Evolutionary conservation across 2,113 vertebrate genomes (phyloP).

Genomic region (Egretta garzetta): DNA sequence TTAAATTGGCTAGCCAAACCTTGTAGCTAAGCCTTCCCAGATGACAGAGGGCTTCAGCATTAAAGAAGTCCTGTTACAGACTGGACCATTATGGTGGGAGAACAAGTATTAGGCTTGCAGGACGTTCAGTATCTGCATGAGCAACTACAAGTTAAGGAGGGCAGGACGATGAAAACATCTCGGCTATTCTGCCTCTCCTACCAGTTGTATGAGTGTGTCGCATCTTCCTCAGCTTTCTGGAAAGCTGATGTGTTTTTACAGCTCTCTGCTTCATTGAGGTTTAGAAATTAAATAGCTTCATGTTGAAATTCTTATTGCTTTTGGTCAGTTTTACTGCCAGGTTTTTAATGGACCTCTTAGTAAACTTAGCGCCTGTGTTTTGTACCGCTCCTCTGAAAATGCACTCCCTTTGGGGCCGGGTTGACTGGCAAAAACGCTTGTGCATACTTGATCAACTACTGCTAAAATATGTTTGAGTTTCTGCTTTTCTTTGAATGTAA

Average conservation of each 20-base stretch:
- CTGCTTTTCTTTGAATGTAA: neutral
- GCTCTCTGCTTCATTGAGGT: neutral
- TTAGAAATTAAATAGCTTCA: neutral
- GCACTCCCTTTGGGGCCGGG: accelerated
- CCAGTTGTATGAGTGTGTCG: neutral
- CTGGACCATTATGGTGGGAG: neutral
- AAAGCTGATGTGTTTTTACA: neutral
- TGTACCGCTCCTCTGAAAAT: neutral
- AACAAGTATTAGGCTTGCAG: neutral
- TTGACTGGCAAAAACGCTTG: accelerated
- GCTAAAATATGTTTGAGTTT: neutral
- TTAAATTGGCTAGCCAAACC: neutral
- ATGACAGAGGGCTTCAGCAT: neutral
- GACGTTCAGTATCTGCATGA: neutral
- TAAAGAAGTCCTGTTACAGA: neutral
- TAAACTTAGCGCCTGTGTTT: neutral
- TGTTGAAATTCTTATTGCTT: accelerated
- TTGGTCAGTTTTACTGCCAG: neutral
- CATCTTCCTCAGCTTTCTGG: neutral
- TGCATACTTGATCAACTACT: neutral
- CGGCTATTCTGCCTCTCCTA: neutral
- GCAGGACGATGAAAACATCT: accelerated
- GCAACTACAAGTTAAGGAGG: too few relatives aligned
- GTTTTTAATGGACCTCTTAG: neutral
- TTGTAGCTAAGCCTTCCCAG: neutral